A percentile compares a stretch with the other conserved stretches of the same genome.
Evolutionary conservation across 2,113 vertebrate species (phyloP).

Genomic region (Carollia perspicillata): DNA sequence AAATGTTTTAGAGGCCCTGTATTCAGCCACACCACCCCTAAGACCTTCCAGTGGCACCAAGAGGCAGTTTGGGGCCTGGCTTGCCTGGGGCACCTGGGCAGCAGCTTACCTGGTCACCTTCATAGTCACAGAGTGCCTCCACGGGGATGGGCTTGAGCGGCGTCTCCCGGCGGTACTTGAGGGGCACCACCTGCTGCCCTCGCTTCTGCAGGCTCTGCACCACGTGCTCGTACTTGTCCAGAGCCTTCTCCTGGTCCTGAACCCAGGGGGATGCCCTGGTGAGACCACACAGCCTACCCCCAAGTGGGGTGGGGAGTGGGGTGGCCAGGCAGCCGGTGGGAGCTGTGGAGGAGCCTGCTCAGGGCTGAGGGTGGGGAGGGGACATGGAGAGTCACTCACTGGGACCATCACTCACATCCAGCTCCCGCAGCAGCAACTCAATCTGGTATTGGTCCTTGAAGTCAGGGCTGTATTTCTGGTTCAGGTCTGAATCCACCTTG

Average conservation of each 20-base stretch:
- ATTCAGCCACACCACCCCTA: too few relatives aligned
- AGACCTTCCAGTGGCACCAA: not conserved
- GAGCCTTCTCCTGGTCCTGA: slow-evolving; percentile 94
- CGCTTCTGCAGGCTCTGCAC: slow-evolving; percentile 89
- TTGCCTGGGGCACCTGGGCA: not conserved
- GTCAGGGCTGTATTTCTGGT: slow-evolving; percentile 94
- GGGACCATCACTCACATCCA: slow-evolving; percentile 86
- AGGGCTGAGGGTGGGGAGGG: not conserved
- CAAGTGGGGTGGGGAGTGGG: too few relatives aligned
- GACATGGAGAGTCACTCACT: not conserved
- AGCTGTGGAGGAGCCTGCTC: too few relatives aligned
- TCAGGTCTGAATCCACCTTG: slow-evolving; percentile 91
- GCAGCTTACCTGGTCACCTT: slow-evolving; percentile 87
- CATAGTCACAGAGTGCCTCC: slow-evolving; percentile 94
- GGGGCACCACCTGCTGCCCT: slow-evolving; percentile 90
- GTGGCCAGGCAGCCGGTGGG: not conserved
- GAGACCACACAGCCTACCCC: not conserved
- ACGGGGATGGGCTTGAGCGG: slow-evolving; percentile 88
- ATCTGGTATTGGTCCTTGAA: slow-evolving; percentile 96
- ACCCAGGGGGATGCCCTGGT: not conserved
- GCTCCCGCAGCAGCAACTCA: slow-evolving; percentile 88
- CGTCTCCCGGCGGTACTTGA: slow-evolving; percentile 86
- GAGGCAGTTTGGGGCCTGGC: not conserved
- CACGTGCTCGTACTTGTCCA: slow-evolving; percentile 90
- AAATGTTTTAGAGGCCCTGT: not conserved